These are phyloP conservation scores for Leptinotarsa undecemlineata DNA, from an alignment of 1,140 invertebrate genomes.

Conservation along the genomic window DNA sequence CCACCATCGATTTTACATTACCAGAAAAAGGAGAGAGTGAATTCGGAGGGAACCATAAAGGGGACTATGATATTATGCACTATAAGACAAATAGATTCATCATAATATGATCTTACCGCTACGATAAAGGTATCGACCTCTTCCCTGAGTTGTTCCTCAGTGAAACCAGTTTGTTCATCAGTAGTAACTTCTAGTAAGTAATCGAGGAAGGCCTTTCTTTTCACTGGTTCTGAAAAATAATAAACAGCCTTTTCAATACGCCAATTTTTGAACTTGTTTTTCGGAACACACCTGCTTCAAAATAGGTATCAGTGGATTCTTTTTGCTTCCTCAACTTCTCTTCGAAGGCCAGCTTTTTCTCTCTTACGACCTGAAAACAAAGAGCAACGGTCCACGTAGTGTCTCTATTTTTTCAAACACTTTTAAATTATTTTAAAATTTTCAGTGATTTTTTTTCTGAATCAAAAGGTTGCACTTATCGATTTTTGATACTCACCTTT, in stretches of 20 bases:
- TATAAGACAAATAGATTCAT: neutral
- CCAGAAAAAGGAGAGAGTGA: too few species aligned
- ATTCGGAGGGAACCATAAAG: too few species aligned
- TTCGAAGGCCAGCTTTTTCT: constrained; percentile 15
- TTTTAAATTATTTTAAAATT: too few species aligned
- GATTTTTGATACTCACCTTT: constrained; percentile 16
- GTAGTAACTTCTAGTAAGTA: constrained; percentile 34
- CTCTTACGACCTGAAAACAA: constrained; percentile 14
- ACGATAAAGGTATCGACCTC: constrained; percentile 45
- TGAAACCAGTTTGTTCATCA: constrained; percentile 27
- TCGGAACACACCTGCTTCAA: constrained; percentile 13
- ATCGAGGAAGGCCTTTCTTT: constrained; percentile 40
- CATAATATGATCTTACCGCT: constrained; percentile 33
- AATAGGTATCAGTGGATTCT: neutral
- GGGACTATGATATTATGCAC: too few species aligned
- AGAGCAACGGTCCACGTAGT: too few species aligned
- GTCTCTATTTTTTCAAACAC: too few species aligned
- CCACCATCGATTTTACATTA: too few species aligned
- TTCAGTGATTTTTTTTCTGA: too few species aligned
- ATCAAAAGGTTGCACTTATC: too few species aligned
- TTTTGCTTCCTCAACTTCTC: constrained; percentile 3
- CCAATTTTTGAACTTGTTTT: neutral
- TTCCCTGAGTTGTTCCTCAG: constrained; percentile 42
- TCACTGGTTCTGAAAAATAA: constrained; percentile 16
- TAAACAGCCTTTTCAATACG: neutral